These are phyloP conservation scores for Proctacanthus coquilletti DNA, from an alignment of 1,140 invertebrate genomes.

Conservation along the genomic window DNA sequence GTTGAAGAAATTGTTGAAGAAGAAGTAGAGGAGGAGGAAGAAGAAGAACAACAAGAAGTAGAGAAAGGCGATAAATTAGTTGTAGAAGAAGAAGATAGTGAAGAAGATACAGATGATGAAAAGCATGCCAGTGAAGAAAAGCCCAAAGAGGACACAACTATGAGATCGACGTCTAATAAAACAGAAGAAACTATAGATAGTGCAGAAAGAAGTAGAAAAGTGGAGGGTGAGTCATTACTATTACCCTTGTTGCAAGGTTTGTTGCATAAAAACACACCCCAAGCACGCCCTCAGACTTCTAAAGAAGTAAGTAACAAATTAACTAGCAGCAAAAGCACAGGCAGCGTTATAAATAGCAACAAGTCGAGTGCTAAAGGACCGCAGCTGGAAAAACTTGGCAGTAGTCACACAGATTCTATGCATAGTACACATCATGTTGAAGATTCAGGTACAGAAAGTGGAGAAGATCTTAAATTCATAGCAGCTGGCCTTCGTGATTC, in stretches of 20 bases:
- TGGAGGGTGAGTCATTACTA: conserved; percentile 36
- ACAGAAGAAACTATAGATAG: background rate
- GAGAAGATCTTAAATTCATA: conserved; percentile 38
- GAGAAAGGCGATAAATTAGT: background rate
- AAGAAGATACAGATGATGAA: conserved; percentile 2
- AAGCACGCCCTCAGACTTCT: conserved; percentile 7
- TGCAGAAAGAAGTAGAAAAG: no score
- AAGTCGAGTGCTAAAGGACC: conserved; percentile 8
- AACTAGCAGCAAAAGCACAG: conserved; percentile 8
- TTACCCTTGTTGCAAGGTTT: conserved; percentile 44
- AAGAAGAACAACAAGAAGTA: conserved; percentile 4
- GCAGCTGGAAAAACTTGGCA: conserved; percentile 11
- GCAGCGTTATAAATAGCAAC: conserved; percentile 7
- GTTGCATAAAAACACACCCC: conserved; percentile 27
- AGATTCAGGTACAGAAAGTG: conserved; percentile 51
- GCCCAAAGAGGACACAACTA: background rate
- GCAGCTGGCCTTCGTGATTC: conserved; percentile 25
- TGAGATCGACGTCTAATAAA: conserved; percentile 6
- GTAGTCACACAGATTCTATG: no score
- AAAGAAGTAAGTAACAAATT: conserved; percentile 12
- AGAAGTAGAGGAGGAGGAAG: conserved; percentile 18
- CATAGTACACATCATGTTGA: conserved; percentile 24
- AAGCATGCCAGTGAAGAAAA: conserved; percentile 4
- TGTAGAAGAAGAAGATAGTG: conserved; percentile 1
- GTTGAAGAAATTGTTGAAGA: conserved; percentile 26